Conservation (phyloP, 2,113 vertebrate genomes). For the Himantopus leucocephalus region DNA sequence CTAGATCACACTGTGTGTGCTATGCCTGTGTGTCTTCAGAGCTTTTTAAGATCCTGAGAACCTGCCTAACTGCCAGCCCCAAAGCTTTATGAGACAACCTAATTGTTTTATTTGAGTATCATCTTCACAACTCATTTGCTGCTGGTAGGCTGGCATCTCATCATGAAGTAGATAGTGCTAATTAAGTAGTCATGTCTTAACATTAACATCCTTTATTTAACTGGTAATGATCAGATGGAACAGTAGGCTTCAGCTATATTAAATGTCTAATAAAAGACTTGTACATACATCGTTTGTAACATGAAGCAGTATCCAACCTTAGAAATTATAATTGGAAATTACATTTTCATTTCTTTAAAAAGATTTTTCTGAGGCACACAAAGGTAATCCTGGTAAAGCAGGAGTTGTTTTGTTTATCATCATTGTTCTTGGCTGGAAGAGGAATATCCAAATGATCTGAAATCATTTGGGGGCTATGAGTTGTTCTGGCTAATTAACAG, state of each 20-base stretch:
- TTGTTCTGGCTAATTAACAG: background rate
- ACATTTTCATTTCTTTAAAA: background rate
- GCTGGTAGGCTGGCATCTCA: background rate
- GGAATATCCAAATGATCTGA: background rate
- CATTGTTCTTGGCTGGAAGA: background rate
- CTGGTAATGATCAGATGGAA: background rate
- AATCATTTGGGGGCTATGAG: background rate
- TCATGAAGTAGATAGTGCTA: background rate
- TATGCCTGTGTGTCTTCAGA: background rate
- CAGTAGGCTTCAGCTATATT: background rate
- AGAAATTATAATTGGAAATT: background rate
- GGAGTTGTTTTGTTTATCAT: background rate
- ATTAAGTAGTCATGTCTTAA: constrained; percentile 8
- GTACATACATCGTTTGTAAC: background rate
- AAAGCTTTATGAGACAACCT: background rate
- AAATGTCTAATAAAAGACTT: background rate
- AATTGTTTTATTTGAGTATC: background rate
- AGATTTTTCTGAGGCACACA: background rate
- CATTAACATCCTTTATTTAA: background rate
- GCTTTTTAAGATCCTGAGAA: background rate
- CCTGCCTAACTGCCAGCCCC: background rate
- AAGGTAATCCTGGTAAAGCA: background rate
- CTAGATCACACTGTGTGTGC: background rate
- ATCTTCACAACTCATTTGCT: background rate
- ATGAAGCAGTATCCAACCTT: background rate